Evolutionary conservation across 2,797 vertebrate genomes (phyloP), one percentile per base, ranked within the genome.

Genomic region (Emys orbicularis): DNA sequence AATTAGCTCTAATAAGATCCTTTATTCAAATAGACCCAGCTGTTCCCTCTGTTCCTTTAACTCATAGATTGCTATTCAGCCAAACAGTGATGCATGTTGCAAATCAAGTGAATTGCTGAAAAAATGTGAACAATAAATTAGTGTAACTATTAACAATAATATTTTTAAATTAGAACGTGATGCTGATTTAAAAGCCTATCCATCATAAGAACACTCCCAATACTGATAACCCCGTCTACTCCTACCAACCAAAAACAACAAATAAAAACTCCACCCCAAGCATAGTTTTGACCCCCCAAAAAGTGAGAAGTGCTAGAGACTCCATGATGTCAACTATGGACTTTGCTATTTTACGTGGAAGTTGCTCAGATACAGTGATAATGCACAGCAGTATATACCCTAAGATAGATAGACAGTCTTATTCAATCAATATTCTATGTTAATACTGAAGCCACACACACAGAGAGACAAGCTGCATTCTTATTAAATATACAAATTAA

Each of bases 401-500:
- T 72, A 23, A 72, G 18, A 41, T 72, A 37, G 65, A 72, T 23
- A 11, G 65, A 72, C 12, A 11, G 11, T 57, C 56, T 57, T 57
- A 25, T 57, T 57, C 56, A 8, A 57, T 27, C 77, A 74, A 85
- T 49, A 92, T 59, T 80, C 61, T 72, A 8, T 61, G n/a, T 72
- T 25, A 72, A 3, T 72, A 41, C 19, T 41, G 37, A 68, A 68
- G 68, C 18, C n/a, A 41, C 21, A 72, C n/a, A 41, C 19, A 72
- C 4, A 68, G n/a, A 68, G 12, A 68, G 12, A 68, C 79, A 79
- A 83, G 65, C 50, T 79, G 49, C 68, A 68, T 44, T 4, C 19
- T 74, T 72, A 86, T 93, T 93, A 93, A 93, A 86, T 87, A 86
- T 44, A 72, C 49, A 49, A 82, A 86, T 85, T 89, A 89, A 79